These are phyloP conservation scores for Teinopalpus imperialis DNA, from an alignment of 2,888 invertebrate genomes.

Conservation along the genomic window DNA sequence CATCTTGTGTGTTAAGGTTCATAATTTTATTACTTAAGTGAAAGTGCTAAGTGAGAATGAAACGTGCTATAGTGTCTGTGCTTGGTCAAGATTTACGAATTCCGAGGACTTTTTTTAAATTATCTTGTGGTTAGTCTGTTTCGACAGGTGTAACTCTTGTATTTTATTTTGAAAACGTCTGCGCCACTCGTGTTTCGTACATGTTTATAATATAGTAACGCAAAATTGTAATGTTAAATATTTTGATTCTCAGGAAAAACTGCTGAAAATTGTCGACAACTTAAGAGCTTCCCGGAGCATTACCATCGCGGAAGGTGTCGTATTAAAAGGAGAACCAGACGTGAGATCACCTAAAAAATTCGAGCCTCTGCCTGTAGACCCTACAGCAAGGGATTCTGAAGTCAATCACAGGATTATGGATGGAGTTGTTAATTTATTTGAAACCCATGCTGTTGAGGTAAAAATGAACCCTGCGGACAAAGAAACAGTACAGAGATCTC, in stretches of 20 bases:
- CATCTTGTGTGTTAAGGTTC: slow-evolving; percentile 88
- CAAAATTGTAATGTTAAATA: slow-evolving; percentile 16
- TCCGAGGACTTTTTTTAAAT: slow-evolving; percentile 1
- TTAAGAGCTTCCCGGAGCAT: slow-evolving; percentile 67
- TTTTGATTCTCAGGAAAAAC: slow-evolving; percentile 83
- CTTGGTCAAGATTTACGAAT: slow-evolving; percentile 33
- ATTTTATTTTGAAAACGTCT: background rate
- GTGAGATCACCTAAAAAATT: slow-evolving; percentile 80
- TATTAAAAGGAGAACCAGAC: slow-evolving; percentile 78
- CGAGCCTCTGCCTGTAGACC: slow-evolving; percentile 86
- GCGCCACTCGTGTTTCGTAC: no score
- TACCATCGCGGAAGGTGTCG: slow-evolving; percentile 84
- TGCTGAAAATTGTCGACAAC: slow-evolving; percentile 86
- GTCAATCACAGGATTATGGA: slow-evolving; percentile 88
- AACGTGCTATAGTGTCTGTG: slow-evolving; percentile 43
- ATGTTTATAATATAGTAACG: no score
- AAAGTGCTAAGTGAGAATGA: slow-evolving; percentile 60
- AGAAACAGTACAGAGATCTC: slow-evolving; percentile 88
- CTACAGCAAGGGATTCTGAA: slow-evolving; percentile 86
- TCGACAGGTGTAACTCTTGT: background rate
- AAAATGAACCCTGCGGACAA: slow-evolving; percentile 89
- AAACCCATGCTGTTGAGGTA: slow-evolving; percentile 90
- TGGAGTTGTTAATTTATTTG: slow-evolving; percentile 87
- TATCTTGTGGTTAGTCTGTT: slow-evolving; percentile 9
- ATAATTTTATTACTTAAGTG: slow-evolving; percentile 63